A percentile compares a stretch with the other conserved stretches of the same genome.
Conservation (phyloP, 2,113 vertebrate genomes). For the Speoplatyrhinus poulsoni region DNA sequence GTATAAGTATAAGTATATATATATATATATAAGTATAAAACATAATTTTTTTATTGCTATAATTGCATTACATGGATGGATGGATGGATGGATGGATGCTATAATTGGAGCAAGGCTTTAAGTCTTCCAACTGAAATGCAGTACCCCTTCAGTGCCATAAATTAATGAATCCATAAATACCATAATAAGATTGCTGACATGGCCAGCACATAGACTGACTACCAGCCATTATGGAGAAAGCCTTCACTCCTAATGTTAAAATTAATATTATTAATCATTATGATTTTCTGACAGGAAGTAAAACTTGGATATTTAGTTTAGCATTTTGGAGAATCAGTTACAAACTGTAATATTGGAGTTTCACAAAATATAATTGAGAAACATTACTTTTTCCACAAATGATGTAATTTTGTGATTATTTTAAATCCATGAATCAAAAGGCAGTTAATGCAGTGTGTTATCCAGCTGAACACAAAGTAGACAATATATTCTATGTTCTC, state of each 20-base stretch:
- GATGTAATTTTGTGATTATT: background rate
- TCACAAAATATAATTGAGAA: no score
- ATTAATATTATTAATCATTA: slow-evolving; percentile 1
- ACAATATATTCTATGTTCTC: no score
- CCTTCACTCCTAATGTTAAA: background rate
- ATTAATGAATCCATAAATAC: slow-evolving; percentile 13
- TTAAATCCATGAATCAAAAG: background rate
- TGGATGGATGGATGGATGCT: background rate
- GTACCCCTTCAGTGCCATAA: slow-evolving; percentile 8
- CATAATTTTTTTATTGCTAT: background rate
- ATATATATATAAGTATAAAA: background rate
- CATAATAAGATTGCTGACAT: background rate
- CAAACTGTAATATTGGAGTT: background rate
- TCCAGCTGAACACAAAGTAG: no score
- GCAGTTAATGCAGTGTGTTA: background rate
- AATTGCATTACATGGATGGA: no score
- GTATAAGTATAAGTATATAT: no score
- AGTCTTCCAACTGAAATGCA: slow-evolving; percentile 5
- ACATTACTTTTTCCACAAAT: no score
- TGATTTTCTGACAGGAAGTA: background rate
- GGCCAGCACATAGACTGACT: background rate
- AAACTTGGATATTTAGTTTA: background rate
- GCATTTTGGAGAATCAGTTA: background rate
- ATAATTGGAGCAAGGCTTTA: background rate
- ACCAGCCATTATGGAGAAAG: background rate